Conservation (phyloP, 2,888 invertebrate genomes). For the Operophtera brumata region DNA sequence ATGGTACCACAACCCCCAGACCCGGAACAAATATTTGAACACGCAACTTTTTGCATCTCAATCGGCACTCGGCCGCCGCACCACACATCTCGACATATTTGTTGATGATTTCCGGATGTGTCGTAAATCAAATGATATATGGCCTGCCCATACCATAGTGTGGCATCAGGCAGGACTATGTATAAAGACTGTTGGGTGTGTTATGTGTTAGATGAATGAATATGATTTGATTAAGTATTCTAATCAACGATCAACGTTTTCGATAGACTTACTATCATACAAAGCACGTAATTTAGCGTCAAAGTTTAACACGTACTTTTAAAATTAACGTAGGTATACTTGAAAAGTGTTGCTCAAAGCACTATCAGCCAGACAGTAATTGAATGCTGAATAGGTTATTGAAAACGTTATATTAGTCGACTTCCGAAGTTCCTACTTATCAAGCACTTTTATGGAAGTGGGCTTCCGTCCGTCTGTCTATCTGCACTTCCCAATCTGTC, state of each 20-base stretch:
- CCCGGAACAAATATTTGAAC: no score
- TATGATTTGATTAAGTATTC: slow-evolving; percentile 1
- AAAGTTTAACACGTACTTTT: slow-evolving; percentile 11
- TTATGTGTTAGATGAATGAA: not conserved
- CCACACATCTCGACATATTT: no score
- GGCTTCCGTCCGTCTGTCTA: slow-evolving; percentile 44
- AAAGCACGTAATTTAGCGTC: slow-evolving; percentile 8
- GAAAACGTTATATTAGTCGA: slow-evolving; percentile 45
- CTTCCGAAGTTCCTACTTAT: slow-evolving; percentile 56
- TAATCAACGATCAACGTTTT: slow-evolving; percentile 1
- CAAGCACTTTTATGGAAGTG: slow-evolving; percentile 52
- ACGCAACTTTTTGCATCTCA: no score
- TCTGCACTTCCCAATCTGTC: slow-evolving; percentile 1
- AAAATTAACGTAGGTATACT: slow-evolving; percentile 9
- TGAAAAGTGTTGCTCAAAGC: slow-evolving; percentile 7
- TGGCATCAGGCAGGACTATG: no score
- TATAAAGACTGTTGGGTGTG: no score
- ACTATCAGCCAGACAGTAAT: slow-evolving; percentile 33
- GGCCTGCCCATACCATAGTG: no score
- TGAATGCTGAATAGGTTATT: slow-evolving; percentile 36
- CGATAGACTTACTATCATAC: not conserved
- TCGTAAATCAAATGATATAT: no score
- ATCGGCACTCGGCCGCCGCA: no score
- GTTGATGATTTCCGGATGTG: no score
- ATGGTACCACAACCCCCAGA: no score